These are phyloP conservation scores for Pristionchus maxplancki DNA, from an alignment of 2,888 invertebrate genomes.

Conservation along the genomic window DNA sequence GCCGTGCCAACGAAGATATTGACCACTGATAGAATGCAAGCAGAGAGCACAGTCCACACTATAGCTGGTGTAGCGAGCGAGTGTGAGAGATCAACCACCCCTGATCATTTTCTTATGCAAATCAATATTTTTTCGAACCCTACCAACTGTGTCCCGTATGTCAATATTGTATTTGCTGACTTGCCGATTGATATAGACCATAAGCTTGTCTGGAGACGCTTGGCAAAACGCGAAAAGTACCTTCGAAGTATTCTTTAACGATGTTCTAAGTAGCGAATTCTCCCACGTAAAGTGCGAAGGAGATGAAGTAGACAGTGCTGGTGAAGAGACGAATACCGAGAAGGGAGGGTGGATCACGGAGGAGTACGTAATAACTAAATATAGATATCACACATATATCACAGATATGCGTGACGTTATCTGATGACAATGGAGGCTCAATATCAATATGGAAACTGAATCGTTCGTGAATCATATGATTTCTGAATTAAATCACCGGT, in stretches of 20 bases:
- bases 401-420: too few relatives aligned
- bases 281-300: neutral
- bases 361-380: neutral
- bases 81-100: neutral
- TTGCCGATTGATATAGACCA: neutral
- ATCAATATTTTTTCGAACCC: neutral
- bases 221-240: neutral
- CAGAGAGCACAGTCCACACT: neutral
- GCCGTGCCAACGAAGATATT: neutral
- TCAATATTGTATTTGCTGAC: neutral
- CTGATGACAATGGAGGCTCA: too few relatives aligned
- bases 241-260: too few relatives aligned
- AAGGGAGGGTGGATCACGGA: neutral
- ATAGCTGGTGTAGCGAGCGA: slow-evolving; percentile 21
- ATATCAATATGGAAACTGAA: too few relatives aligned
- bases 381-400: too few relatives aligned
- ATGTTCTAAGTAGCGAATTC: too few relatives aligned
- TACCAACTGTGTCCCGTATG: neutral
- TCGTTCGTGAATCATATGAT: neutral
- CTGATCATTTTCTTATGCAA: too few relatives aligned
- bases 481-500: neutral
- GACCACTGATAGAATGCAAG: neutral
- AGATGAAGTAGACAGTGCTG: neutral
- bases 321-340: neutral
- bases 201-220: neutral